phyloP scores from a whole-genome alignment of 2,888 invertebrate genomes.

The Fabriciana adippe region DNA sequence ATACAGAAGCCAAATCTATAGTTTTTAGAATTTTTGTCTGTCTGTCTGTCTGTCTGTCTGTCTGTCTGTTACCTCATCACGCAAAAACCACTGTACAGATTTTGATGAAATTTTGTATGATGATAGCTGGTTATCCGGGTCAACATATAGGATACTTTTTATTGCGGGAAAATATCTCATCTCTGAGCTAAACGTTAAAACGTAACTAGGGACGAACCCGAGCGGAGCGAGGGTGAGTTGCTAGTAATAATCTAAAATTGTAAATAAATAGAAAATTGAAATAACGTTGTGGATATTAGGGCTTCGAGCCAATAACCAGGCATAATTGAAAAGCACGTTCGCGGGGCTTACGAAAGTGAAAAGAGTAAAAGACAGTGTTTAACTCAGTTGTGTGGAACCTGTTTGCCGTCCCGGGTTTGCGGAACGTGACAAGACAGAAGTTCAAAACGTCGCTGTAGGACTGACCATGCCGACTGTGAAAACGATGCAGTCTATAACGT shows the following conservation, averaged over 20 bases:
- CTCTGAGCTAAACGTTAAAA: no score
- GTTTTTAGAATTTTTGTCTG: no score
- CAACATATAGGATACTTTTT: no score
- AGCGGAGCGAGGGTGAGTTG: no score
- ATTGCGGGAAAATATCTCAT: no score
- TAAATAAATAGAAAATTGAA: slow-evolving; percentile 55
- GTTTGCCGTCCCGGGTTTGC: slow-evolving; percentile 76
- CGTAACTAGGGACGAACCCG: no score
- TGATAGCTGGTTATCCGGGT: no score
- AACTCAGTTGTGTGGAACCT: slow-evolving; percentile 64
- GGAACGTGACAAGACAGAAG: slow-evolving; percentile 78
- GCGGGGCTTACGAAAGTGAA: slow-evolving; percentile 60
- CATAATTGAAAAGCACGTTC: slow-evolving; percentile 63
- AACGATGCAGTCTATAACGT: slow-evolving; percentile 19
- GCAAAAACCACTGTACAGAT: no score
- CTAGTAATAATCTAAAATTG: neutral
- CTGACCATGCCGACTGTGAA: slow-evolving; percentile 59
- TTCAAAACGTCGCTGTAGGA: slow-evolving; percentile 51
- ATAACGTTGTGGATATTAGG: slow-evolving; percentile 54
- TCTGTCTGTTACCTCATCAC: no score
- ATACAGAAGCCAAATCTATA: no score
- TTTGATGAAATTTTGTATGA: no score
- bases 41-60: no score
- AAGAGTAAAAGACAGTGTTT: slow-evolving; percentile 64
- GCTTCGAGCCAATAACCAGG: slow-evolving; percentile 55